These are phyloP conservation scores for Oryzias dopingdopingensis DNA, from an alignment of 2,797 vertebrate species.

Conservation along the genomic window DNA sequence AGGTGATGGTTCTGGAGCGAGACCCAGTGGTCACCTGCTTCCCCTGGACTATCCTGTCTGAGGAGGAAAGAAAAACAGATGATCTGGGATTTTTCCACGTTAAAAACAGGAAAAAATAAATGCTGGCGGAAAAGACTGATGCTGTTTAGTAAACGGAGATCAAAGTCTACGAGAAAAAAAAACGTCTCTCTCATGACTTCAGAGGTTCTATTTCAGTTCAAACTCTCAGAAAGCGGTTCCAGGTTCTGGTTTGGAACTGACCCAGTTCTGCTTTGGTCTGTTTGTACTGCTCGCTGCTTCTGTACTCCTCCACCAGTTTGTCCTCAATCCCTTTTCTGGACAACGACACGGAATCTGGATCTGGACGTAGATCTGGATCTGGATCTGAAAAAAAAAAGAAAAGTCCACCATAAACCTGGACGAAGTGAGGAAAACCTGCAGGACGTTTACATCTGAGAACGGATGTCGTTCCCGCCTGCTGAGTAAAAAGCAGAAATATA, in stretches of 20 bases:
- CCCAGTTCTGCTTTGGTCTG: slow-evolving; percentile 78
- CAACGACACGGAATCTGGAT: slow-evolving; percentile 6
- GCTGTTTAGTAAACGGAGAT: no score
- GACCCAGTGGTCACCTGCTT: slow-evolving; percentile 26
- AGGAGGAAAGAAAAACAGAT: not conserved
- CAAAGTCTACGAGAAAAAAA: no score
- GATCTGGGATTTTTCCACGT: no score
- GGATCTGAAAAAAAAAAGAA: not conserved
- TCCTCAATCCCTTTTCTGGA: slow-evolving; percentile 73
- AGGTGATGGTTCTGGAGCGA: slow-evolving; percentile 76
- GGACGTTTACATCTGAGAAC: no score
- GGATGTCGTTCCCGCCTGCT: no score
- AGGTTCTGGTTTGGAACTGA: slow-evolving; percentile 11
- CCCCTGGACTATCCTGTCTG: slow-evolving; percentile 65
- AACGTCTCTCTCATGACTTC: not conserved
- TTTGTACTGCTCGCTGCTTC: slow-evolving; percentile 64
- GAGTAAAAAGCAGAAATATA: no score
- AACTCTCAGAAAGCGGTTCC: not conserved
- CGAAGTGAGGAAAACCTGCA: no score
- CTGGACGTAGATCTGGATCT: slow-evolving; percentile 4
- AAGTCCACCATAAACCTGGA: not conserved
- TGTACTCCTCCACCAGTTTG: slow-evolving; percentile 80
- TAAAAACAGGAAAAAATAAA: no score
- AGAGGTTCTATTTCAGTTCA: no score
- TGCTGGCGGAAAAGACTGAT: no score